These are phyloP conservation scores for Heliconius ethilla DNA, from an alignment of 2,888 invertebrate species.

Conservation along the genomic window DNA sequence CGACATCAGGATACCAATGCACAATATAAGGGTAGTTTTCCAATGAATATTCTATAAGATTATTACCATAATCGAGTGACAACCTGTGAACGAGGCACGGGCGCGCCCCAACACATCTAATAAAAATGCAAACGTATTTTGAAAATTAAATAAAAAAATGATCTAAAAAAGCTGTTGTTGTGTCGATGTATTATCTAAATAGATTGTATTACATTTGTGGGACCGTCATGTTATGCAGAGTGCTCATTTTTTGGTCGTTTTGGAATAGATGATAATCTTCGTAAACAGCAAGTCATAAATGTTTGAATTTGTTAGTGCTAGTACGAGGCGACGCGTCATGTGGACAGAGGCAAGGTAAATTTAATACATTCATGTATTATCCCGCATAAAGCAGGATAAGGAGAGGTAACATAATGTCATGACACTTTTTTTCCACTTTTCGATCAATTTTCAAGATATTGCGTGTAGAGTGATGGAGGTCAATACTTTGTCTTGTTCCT, in stretches of 20 bases:
- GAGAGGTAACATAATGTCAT: too few relatives aligned
- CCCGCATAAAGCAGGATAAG: too few relatives aligned
- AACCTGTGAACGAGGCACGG: slow-evolving; percentile 69
- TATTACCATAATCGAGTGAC: slow-evolving; percentile 70
- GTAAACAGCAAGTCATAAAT: slow-evolving; percentile 23
- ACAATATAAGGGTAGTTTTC: slow-evolving; percentile 59
- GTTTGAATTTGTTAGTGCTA: slow-evolving; percentile 9
- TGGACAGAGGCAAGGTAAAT: background rate
- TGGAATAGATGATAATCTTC: slow-evolving; percentile 27
- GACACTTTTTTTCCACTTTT: too few relatives aligned
- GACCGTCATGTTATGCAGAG: slow-evolving; percentile 45
- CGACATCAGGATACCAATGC: slow-evolving; percentile 20
- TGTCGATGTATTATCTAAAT: slow-evolving; percentile 62
- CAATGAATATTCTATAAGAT: slow-evolving; percentile 68
- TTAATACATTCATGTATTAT: background rate
- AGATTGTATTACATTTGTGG: slow-evolving; percentile 54
- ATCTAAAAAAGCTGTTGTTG: slow-evolving; percentile 46
- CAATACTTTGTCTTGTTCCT: too few relatives aligned
- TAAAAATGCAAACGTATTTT: slow-evolving; percentile 64
- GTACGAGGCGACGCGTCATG: background rate
- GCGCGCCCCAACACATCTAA: slow-evolving; percentile 59
- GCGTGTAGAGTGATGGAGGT: too few relatives aligned
- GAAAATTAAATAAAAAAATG: slow-evolving; percentile 54
- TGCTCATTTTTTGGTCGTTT: slow-evolving; percentile 38
- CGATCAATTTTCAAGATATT: too few relatives aligned